phyloP scores from a whole-genome alignment of 2,113 vertebrate species.

The Paradisaea rubra region DNA sequence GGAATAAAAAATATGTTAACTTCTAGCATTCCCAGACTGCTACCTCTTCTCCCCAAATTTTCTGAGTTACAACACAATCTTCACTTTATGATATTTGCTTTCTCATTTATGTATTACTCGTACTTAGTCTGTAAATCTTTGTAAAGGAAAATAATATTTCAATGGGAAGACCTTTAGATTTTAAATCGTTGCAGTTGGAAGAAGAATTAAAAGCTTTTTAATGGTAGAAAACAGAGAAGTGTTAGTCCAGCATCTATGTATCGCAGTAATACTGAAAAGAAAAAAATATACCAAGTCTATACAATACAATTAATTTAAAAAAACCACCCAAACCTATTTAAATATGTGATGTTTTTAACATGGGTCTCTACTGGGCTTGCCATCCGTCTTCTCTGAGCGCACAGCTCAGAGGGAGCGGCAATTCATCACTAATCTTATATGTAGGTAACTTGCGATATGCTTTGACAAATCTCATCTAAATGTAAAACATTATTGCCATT shows the following conservation, averaged over 20 bases:
- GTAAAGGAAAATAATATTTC: background rate
- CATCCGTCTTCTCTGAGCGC: background rate
- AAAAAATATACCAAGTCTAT: background rate
- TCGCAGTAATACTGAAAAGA: background rate
- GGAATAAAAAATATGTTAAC: background rate
- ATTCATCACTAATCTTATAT: background rate
- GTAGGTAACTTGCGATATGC: background rate
- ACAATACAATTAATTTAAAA: background rate
- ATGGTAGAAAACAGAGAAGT: background rate
- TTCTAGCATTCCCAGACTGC: background rate
- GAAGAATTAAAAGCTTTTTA: background rate
- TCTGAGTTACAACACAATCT: background rate
- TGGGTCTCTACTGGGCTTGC: background rate
- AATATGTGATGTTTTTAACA: background rate
- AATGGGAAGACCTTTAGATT: background rate
- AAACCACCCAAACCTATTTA: accelerated
- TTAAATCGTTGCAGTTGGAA: background rate
- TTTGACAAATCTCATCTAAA: background rate
- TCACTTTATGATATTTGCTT: background rate
- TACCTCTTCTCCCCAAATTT: background rate
- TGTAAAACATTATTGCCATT: background rate
- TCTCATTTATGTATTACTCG: background rate
- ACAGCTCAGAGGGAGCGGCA: background rate
- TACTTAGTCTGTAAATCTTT: background rate
- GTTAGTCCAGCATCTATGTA: background rate